A percentile compares a stretch with the other conserved stretches of the same genome.
Evolutionary conservation across 2,797 vertebrate species (phyloP).

Genomic region (Odontamblyopus rebecca): DNA sequence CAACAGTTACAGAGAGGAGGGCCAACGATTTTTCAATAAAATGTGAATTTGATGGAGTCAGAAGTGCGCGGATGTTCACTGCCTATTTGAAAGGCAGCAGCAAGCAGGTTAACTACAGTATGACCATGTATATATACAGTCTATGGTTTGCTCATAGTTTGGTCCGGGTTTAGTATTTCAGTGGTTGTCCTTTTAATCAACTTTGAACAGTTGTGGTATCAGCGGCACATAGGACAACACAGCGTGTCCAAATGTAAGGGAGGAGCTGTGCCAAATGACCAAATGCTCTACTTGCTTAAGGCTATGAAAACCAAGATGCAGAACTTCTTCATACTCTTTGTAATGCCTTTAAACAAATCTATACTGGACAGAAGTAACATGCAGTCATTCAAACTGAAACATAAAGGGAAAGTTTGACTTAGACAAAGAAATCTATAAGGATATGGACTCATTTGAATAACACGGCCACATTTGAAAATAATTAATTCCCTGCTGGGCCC

Average conservation of each 20-base stretch:
- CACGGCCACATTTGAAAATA: constrained; percentile 49
- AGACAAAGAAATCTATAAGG: constrained; percentile 23
- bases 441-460: constrained; percentile 46
- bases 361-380: neutral
- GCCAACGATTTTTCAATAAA: too few relatives aligned
- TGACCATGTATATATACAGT: too few relatives aligned
- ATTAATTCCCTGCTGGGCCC: constrained; percentile 45
- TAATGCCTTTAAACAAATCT: neutral
- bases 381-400: neutral
- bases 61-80: too few relatives aligned
- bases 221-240: neutral
- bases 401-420: constrained; percentile 21
- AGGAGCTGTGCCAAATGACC: constrained; percentile 6
- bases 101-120: too few relatives aligned
- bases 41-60: too few relatives aligned
- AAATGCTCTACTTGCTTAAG: neutral
- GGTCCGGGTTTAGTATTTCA: too few relatives aligned
- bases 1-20: too few relatives aligned
- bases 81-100: too few relatives aligned
- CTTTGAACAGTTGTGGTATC: neutral
- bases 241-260: neutral
- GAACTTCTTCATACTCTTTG: neutral
- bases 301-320: neutral
- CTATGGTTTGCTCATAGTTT: too few relatives aligned
- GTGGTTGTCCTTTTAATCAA: neutral